phyloP scores from a whole-genome alignment of 2,888 invertebrate genomes.

The Stramonita haemastoma region DNA sequence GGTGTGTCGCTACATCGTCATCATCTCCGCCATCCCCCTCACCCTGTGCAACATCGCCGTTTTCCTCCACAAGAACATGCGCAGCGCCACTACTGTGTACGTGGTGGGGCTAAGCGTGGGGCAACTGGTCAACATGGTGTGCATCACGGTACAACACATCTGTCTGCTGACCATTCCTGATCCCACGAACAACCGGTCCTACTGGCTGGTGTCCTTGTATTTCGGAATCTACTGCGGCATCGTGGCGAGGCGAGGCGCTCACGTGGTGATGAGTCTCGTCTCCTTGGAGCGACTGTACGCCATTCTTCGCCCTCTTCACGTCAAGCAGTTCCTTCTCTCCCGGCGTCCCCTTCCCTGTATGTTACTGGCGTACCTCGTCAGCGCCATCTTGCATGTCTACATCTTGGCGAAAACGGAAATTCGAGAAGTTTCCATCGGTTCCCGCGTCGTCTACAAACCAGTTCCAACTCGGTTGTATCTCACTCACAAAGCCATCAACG shows the following conservation, averaged over 20 bases:
- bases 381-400: background rate
- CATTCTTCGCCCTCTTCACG: background rate
- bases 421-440: too few species aligned
- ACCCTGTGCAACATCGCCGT: background rate
- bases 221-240: background rate
- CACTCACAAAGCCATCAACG: background rate
- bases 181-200: background rate
- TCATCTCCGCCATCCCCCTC: background rate
- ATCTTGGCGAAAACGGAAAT: background rate
- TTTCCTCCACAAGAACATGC: constrained; percentile 22
- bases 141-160: background rate
- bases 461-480: background rate
- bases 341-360: background rate
- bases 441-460: background rate
- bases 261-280: background rate
- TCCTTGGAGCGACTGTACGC: constrained; percentile 12
- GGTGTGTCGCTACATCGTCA: background rate
- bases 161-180: background rate
- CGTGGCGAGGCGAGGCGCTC: background rate
- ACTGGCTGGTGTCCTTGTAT: background rate
- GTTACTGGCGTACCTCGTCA: background rate
- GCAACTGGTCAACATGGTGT: background rate
- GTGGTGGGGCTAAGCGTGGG: background rate
- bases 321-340: background rate
- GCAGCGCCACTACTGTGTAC: constrained; percentile 8